Base-by-base conservation (phyloP, 2,113 vertebrate genomes). In the Osmerus eperlanus region DNA sequence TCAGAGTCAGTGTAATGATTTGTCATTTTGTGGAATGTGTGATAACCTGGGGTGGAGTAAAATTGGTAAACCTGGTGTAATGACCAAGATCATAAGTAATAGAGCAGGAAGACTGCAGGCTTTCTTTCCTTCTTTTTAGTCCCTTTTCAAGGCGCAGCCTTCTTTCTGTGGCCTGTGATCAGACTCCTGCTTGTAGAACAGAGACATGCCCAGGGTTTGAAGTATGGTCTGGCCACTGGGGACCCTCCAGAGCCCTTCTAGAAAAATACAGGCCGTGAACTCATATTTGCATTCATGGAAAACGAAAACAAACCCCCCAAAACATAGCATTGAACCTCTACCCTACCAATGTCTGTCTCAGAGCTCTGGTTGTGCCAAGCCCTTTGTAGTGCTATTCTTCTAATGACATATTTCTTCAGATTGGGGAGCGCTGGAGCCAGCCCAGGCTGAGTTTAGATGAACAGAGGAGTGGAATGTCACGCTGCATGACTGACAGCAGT, bases 21-120 rank as follows among this genome's bases (percentile, higher is more conserved):
- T 69, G 55, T 69, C 54, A 58, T 72, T 77, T 77, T 36, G 55
- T 28, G 52, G 65, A 11, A 56, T 28, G n/a, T 63, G 61, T 60
- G 28, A 52, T 29, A 71, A 67, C 41, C 63, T 51, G 25, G 15
- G 41, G 21, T 41, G 32, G 54, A 75, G 67, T 73, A 56, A 67
- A 4, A 61, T 61, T 28, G n/a, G 25, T 14, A 25, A 62, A 15
- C 21, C 60, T 62, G 15, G 15, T 28, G 15, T 62, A 29, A 28
- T 62, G 60, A 62, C 60, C 19, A 29, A 15, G 19, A 62, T 62
- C 19, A 62, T 62, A 62, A 5, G 23, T 14, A 62, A 5, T 23
- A 28, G 19, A 62, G 12, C 60, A 28, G 23, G 25, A 62, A 16
- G 19, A 62, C 21, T 5, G 60, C 41, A 47, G 41, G 41, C 41